A percentile compares a stretch with the other conserved stretches of the same genome.
Evolutionary conservation across 2,113 vertebrate genomes (phyloP).

Genomic region (Chionomys nivalis): DNA sequence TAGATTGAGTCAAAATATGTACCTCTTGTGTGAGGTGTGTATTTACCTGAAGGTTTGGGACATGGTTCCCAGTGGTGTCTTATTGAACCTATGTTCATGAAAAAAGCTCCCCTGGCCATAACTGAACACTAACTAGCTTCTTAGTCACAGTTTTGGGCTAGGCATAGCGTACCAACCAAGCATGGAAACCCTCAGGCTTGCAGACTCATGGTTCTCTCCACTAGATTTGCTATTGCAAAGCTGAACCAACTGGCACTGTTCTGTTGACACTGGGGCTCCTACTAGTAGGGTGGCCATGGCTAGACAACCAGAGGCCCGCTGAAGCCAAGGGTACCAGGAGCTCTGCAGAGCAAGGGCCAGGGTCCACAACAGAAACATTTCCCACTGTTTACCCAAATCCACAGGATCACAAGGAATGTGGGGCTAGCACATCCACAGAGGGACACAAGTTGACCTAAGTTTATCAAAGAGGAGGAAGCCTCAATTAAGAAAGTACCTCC

Average conservation of each 20-base stretch:
- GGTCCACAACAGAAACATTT: background rate
- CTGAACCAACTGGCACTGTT: background rate
- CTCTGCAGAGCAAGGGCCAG: background rate
- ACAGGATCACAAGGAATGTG: background rate
- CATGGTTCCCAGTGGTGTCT: background rate
- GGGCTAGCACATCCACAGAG: background rate
- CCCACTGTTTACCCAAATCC: background rate
- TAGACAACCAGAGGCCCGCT: background rate
- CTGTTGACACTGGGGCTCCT: background rate
- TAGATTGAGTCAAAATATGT: background rate
- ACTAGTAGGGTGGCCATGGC: too few relatives aligned
- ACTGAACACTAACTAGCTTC: background rate
- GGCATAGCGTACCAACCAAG: background rate
- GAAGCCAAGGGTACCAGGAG: background rate
- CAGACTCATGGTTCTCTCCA: background rate
- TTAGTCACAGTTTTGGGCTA: background rate
- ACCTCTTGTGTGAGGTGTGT: background rate
- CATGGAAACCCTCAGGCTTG: background rate
- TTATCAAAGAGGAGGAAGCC: background rate
- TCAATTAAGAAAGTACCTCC: background rate
- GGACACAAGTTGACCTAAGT: background rate
- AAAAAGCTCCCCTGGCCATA: too few relatives aligned
- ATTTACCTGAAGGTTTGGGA: background rate
- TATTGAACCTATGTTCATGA: too few relatives aligned
- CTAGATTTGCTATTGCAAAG: background rate